Percentiles rank a stretch among this genome's conserved stretches.
phyloP scores from a whole-genome alignment of 2,113 vertebrate genomes.

The Pachyramphus minor region DNA sequence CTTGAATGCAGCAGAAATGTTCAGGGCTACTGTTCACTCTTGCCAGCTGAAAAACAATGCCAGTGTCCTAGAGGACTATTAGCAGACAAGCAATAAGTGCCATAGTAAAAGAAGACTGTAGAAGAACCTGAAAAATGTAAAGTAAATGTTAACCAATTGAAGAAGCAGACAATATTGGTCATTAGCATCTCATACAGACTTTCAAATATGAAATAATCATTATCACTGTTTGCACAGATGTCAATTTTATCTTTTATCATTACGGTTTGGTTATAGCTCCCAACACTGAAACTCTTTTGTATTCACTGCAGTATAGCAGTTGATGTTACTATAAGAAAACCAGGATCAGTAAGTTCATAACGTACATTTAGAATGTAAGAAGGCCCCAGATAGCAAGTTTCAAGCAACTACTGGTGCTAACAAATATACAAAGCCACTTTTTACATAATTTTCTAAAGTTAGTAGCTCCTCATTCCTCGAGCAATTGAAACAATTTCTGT shows the following conservation, averaged over 20 bases:
- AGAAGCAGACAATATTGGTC: background rate
- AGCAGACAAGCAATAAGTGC: background rate
- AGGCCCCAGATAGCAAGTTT: background rate
- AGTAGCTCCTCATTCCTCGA: background rate
- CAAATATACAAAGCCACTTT: background rate
- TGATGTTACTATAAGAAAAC: background rate
- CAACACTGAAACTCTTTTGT: background rate
- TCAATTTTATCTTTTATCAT: background rate
- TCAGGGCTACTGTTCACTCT: background rate
- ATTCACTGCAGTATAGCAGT: background rate
- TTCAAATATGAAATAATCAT: background rate
- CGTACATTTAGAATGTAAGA: background rate
- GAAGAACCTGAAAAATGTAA: background rate
- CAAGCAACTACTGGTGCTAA: background rate
- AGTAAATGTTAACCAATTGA: background rate
- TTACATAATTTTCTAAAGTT: background rate
- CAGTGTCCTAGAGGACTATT: background rate
- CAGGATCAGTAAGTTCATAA: background rate
- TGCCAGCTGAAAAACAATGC: background rate
- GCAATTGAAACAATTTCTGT: background rate
- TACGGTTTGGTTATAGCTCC: background rate
- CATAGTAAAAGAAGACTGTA: background rate
- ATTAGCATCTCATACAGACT: background rate
- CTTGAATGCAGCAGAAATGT: background rate
- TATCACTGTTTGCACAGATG: background rate